Conservation (phyloP, 2,888 invertebrate species). For the Drosophila ezoana region DNA sequence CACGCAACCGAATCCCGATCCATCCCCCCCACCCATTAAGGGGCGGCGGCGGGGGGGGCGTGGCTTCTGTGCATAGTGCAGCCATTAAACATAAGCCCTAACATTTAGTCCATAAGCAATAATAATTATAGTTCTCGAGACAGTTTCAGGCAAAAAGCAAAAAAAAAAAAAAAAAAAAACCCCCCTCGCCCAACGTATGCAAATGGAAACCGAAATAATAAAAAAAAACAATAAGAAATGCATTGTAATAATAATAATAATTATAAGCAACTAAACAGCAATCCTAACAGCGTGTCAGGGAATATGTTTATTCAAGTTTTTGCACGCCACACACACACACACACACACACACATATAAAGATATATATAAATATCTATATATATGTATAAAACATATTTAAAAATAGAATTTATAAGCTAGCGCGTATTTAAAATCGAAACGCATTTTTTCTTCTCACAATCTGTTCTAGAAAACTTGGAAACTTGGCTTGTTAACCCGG, state of each 20-base stretch:
- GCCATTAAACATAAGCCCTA: conserved; percentile 3
- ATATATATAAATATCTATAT: conserved; percentile 12
- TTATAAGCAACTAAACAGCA: conserved; percentile 26
- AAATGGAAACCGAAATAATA: not conserved
- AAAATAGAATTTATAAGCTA: conserved; percentile 39
- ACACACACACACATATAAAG: not conserved
- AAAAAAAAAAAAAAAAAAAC: no score
- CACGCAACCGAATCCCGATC: not conserved
- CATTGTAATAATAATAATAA: conserved; percentile 36
- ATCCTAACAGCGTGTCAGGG: conserved; percentile 19
- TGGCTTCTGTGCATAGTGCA: not conserved
- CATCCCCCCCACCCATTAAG: not conserved
- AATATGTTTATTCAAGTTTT: conserved; percentile 7
- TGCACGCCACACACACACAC: not conserved
- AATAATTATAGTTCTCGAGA: conserved; percentile 1
- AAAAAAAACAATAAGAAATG: conserved; percentile 11
- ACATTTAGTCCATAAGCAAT: conserved; percentile 28
- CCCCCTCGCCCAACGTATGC: not conserved
- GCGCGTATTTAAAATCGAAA: conserved; percentile 2
- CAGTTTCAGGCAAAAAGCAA: conserved; percentile 2
- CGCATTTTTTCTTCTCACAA: conserved; percentile 5
- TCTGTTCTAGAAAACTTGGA: no score
- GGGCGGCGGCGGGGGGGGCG: not conserved
- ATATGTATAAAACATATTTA: conserved; percentile 30
- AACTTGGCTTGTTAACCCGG: no score